Percentiles rank a stretch among this genome's conserved stretches.
Evolutionary conservation across 2,797 vertebrate species (phyloP).

Genomic region (Benthosema pterotum): DNA sequence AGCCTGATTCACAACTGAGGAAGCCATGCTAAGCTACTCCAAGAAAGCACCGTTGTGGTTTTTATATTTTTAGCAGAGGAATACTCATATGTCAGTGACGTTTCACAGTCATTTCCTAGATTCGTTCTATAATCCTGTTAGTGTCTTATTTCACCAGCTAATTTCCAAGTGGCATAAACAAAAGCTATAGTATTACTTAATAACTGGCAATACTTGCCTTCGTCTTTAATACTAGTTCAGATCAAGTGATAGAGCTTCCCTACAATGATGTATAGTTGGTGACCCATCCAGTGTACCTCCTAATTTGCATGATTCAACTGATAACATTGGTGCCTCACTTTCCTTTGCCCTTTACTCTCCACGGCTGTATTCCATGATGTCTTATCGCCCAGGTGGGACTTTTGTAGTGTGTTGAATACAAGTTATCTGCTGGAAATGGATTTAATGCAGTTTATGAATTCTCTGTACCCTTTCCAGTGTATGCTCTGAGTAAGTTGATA

Average conservation of each 20-base stretch:
- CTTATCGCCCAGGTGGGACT: conserved; percentile 36
- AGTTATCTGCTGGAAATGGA: not conserved
- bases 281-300: conserved; percentile 4
- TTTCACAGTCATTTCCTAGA: not conserved
- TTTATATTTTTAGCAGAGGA: not conserved
- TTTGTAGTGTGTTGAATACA: conserved; percentile 32
- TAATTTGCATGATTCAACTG: conserved; percentile 66
- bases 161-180: not conserved
- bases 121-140: not conserved
- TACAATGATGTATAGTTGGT: conserved; percentile 11
- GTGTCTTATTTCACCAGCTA: not conserved
- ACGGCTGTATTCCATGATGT: conserved; percentile 35
- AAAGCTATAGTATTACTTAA: conserved; percentile 4
- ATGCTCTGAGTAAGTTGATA: no score
- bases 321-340: conserved; percentile 59
- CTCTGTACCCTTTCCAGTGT: no score
- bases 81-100: not conserved
- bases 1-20: not conserved
- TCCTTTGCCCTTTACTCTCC: conserved; percentile 52
- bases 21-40: not conserved
- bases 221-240: conserved; percentile 3
- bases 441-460: no score
- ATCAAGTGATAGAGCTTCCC: not conserved
- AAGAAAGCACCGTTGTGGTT: not conserved
- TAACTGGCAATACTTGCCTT: not conserved